Conservation (phyloP, 2,888 invertebrate species). For the Hemaris fuciformis region DNA sequence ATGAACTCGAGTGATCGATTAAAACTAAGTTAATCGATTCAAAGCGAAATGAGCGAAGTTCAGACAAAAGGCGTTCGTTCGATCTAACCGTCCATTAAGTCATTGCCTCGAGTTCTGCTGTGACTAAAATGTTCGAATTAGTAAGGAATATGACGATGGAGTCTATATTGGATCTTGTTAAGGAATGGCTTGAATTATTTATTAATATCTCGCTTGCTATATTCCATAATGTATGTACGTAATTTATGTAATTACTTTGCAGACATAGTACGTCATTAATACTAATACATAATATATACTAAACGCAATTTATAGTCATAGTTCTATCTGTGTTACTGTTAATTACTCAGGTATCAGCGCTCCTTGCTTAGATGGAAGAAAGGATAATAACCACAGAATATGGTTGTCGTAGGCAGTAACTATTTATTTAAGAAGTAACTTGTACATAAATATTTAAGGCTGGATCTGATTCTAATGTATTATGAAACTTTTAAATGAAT, state of each 20-base stretch:
- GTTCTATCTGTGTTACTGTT: neutral
- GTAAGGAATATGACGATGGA: neutral
- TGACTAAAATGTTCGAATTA: conserved; percentile 4
- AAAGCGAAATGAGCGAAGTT: conserved; percentile 3
- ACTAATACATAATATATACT: too few relatives aligned
- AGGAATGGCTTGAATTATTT: neutral
- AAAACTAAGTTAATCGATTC: conserved; percentile 3
- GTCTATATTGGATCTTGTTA: neutral
- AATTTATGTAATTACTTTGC: neutral
- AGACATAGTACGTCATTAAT: neutral
- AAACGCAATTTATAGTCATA: neutral
- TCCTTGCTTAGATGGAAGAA: too few relatives aligned
- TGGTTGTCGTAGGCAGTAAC: too few relatives aligned
- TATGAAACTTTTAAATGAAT: too few relatives aligned
- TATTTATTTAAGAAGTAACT: too few relatives aligned
- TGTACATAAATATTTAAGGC: too few relatives aligned
- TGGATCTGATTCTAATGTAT: too few relatives aligned
- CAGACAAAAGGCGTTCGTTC: conserved; percentile 6
- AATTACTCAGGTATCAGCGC: neutral
- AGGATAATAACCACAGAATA: too few relatives aligned
- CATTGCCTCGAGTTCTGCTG: neutral
- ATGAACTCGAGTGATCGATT: neutral
- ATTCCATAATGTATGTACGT: neutral
- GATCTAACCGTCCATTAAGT: conserved; percentile 7
- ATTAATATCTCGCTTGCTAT: neutral